These are phyloP conservation scores for Sycophila sp. DNA, from an alignment of 1,140 invertebrate genomes.

Conservation along the genomic window DNA sequence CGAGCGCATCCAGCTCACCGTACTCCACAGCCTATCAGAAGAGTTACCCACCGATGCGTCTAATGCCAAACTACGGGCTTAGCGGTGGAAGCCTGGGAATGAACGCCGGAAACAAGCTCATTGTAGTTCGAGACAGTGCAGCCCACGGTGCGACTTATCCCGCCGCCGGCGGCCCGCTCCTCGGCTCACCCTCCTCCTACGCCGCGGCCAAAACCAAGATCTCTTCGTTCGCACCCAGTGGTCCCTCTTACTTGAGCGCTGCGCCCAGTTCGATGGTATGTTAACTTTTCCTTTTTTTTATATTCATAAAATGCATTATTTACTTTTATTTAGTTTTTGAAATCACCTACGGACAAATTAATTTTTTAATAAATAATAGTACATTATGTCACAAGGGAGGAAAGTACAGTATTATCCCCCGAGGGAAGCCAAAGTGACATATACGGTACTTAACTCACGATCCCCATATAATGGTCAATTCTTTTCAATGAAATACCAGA, in stretches of 20 bases:
- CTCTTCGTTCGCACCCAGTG: slow-evolving; percentile 10
- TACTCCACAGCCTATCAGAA: too few relatives aligned
- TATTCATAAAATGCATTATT: too few relatives aligned
- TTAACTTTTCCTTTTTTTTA: too few relatives aligned
- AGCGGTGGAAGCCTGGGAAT: background rate
- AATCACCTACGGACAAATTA: too few relatives aligned
- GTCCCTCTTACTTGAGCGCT: background rate
- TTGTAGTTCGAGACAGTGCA: slow-evolving; percentile 1
- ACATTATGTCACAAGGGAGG: too few relatives aligned
- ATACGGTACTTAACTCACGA: too few relatives aligned
- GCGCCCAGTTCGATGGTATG: slow-evolving; percentile 23
- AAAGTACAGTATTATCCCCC: too few relatives aligned
- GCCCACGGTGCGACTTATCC: background rate
- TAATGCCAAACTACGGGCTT: background rate
- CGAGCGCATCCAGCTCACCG: background rate
- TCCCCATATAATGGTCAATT: too few relatives aligned
- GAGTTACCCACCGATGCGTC: slow-evolving; percentile 26
- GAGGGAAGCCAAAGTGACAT: too few relatives aligned
- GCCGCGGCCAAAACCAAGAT: slow-evolving; percentile 11
- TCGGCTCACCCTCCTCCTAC: slow-evolving; percentile 3
- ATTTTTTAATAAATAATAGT: too few relatives aligned
- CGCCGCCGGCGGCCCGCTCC: background rate
- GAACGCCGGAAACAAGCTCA: background rate
- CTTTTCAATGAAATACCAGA: too few relatives aligned
- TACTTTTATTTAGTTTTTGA: too few relatives aligned